A percentile compares a stretch with the other conserved stretches of the same genome.
Conservation (phyloP, 2,113 vertebrate species). For the Centrocercus urophasianus region DNA sequence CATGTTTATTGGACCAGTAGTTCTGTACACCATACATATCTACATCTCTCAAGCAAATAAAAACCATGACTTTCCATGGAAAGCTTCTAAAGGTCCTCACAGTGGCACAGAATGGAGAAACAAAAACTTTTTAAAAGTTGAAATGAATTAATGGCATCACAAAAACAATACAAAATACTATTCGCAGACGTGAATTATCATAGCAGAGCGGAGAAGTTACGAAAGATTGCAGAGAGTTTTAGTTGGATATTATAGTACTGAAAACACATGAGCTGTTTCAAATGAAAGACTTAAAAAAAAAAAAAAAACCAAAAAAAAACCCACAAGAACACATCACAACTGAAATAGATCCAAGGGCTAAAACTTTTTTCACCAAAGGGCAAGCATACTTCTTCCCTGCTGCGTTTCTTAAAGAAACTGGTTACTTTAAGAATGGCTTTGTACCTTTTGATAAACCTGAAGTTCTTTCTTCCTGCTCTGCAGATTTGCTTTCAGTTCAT, state of each 20-base stretch:
- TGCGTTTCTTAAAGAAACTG: background rate
- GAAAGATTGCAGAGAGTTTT: background rate
- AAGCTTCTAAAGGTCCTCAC: background rate
- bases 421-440: background rate
- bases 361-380: background rate
- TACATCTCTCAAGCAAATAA: background rate
- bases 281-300: background rate
- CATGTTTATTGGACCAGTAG: fast-evolving
- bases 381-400: background rate
- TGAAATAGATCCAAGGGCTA: background rate
- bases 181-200: background rate
- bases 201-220: background rate
- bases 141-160: background rate
- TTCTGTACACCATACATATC: background rate
- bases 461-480: conserved; percentile 85
- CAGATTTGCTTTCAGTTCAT: conserved; percentile 77
- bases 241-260: background rate
- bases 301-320: background rate
- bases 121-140: background rate
- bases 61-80: background rate
- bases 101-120: background rate
- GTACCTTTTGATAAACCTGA: conserved; percentile 88
- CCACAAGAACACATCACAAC: background rate
- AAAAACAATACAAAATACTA: background rate
- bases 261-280: background rate